Base-by-base conservation (phyloP, 2,113 vertebrate species). In the Peucedramus taeniatus region DNA sequence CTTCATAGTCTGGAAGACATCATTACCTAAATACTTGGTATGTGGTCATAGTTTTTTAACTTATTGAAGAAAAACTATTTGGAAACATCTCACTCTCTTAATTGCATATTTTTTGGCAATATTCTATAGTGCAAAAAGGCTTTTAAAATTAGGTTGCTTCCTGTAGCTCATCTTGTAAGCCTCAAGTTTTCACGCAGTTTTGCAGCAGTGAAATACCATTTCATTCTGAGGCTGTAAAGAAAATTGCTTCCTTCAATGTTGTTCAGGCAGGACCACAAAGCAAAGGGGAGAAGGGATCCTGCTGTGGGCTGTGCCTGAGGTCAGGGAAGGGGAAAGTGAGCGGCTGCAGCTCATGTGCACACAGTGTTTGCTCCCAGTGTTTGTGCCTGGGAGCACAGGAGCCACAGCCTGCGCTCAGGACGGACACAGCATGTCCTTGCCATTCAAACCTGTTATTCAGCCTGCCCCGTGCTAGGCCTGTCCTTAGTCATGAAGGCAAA, bases 171-270 rank as follows among this genome's bases (percentile, higher is more conserved):
- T 37, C n/a, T 71, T 75, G 31, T 53, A 37, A 89, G 47, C 21
- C n/a, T 89, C 37, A 45, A 71, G 83, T 7, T 26, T 68, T 65
- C 61, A 22, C 39, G 76, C 19, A 71, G 76, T 71, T 87, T 56
- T 89, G 54, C 88, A 90, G 64, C 76, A 93, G 85, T 61, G 69
- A 90, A 89, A 60, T 82, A 87, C 47, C 45, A 63, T 64, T 92
- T 90, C 33, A 60, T 75, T 94, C 71, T 78, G 70, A 79, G 60
- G 40, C 39, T 63, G 33, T 44, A 60, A 90, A 83, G 75, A 74
- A 95, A 83, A 86, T 87, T 65, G 33, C 40, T 86, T 93, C 47
- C 71, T 93, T 77, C 47, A 30, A 68, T 6, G 4, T 28, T 61
- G 61, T 45, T 90, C 44, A 64, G 44, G 44, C 64, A 93, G 79